Percentiles rank a stretch among this genome's conserved stretches.
Evolutionary conservation across 64 coral and sea anemone genomes (phyloP).

Genomic region (Dendrophyllia cribrosa): DNA sequence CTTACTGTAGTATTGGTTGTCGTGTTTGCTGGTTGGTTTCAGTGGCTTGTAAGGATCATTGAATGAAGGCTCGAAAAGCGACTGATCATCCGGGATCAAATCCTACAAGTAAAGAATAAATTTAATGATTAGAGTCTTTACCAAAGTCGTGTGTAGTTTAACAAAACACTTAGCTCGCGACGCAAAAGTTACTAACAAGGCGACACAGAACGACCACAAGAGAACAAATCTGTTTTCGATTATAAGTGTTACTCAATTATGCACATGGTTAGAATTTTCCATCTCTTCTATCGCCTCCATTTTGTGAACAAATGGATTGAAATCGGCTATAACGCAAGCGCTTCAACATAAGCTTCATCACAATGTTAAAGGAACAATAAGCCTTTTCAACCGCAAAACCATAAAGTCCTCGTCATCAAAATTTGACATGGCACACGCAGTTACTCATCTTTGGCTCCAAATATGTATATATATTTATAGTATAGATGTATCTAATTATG

Average conservation of each 20-base stretch:
- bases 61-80: constrained; percentile 90
- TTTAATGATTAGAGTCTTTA: neutral
- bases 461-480: neutral
- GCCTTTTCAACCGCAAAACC: neutral
- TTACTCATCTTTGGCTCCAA: neutral
- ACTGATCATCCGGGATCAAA: constrained; percentile 92
- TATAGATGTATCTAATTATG: neutral
- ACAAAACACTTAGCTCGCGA: neutral
- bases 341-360: neutral
- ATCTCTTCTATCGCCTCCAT: neutral
- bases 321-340: neutral
- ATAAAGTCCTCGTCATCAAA: neutral
- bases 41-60: constrained; percentile 94
- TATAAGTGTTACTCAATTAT: neutral
- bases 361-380: constrained; percentile 44
- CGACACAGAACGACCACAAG: neutral
- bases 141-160: neutral
- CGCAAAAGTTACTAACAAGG: neutral
- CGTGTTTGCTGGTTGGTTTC: constrained; percentile 79
- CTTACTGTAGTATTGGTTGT: constrained; percentile 75
- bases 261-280: neutral
- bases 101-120: constrained; percentile 60
- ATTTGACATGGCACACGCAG: neutral
- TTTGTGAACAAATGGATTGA: neutral
- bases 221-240: neutral